Percentiles rank a stretch among this genome's conserved stretches.
Evolutionary conservation across 2,888 invertebrate genomes (phyloP).

Genomic region (Antheraea assamensis): DNA sequence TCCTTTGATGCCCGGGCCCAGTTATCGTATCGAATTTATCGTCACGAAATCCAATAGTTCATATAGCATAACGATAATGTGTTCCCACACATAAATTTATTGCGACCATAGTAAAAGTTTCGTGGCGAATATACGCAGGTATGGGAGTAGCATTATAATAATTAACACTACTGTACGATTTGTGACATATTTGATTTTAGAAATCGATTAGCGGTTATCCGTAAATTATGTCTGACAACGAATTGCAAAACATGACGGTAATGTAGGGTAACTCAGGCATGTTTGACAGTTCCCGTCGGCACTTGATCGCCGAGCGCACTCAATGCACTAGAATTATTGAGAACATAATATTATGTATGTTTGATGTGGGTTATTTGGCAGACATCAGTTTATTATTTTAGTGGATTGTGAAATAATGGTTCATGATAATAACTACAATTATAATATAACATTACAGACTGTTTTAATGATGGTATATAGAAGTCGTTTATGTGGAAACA

Average conservation of each 20-base stretch:
- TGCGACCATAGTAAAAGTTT: too few relatives aligned
- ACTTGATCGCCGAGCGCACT: constrained; percentile 13
- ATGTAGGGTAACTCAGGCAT: constrained; percentile 6
- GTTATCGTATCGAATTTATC: too few relatives aligned
- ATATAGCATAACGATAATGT: too few relatives aligned
- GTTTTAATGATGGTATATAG: not conserved
- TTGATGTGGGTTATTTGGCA: constrained; percentile 1
- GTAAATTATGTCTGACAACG: constrained; percentile 16
- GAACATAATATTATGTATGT: not conserved
- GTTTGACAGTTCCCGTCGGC: constrained; percentile 13
- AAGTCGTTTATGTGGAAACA: not conserved
- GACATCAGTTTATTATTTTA: not conserved
- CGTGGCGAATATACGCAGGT: too few relatives aligned
- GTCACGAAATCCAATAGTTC: too few relatives aligned
- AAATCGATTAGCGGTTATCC: constrained; percentile 17
- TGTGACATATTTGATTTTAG: constrained; percentile 9
- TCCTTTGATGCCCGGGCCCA: too few relatives aligned
- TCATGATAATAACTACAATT: not conserved
- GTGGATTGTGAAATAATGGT: too few relatives aligned
- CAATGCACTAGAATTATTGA: not conserved
- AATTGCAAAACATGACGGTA: constrained; percentile 17
- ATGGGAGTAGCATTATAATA: too few relatives aligned
- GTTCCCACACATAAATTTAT: too few relatives aligned
- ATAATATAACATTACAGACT: not conserved
- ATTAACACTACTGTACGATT: constrained; percentile 6